Evolutionary conservation across 2,797 vertebrate species (phyloP).

Genomic region (Neopelma chrysocephalum): DNA sequence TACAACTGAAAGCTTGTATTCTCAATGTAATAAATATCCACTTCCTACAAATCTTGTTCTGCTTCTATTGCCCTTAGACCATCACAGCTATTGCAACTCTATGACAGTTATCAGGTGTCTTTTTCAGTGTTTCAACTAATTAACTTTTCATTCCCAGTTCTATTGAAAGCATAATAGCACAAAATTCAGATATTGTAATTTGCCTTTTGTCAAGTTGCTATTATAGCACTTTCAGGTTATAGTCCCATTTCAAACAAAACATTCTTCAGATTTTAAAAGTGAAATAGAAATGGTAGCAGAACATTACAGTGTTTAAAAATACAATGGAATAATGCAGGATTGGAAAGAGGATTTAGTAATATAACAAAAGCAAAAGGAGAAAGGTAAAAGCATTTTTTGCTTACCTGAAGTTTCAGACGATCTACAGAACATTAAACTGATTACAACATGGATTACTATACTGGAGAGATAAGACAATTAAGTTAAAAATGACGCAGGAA

Average conservation of each 20-base stretch:
- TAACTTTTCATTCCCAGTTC: background rate
- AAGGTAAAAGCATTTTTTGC: background rate
- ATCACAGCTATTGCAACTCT: background rate
- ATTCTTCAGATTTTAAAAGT: background rate
- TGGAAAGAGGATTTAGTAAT: background rate
- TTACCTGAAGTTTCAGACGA: background rate
- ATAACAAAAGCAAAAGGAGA: background rate
- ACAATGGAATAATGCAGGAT: background rate
- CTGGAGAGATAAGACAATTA: background rate
- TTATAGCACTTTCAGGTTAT: background rate
- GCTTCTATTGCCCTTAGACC: background rate
- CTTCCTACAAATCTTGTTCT: background rate
- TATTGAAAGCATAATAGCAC: background rate
- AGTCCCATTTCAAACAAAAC: background rate
- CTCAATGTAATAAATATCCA: background rate
- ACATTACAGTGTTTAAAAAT: background rate
- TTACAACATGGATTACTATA: background rate
- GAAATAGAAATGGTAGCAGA: background rate
- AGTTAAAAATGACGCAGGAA: background rate
- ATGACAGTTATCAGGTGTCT: background rate
- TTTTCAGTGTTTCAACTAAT: background rate
- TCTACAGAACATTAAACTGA: background rate
- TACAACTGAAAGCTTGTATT: background rate
- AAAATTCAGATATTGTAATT: background rate
- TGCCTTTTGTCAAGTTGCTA: background rate